Conservation (phyloP, 2,888 invertebrate species). For the Encarsia formosa region DNA sequence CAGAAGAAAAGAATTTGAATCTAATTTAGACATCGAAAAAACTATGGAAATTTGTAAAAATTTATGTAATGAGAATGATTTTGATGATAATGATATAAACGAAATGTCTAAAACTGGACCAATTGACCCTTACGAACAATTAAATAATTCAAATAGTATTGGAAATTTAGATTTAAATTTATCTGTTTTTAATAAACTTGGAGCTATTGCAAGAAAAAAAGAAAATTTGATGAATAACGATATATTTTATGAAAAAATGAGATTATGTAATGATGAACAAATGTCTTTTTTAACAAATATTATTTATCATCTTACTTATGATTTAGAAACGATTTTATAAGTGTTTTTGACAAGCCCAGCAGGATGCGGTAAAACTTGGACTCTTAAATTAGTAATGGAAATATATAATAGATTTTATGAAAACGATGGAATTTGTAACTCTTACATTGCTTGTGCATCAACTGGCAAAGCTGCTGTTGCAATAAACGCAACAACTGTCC, state of each 20-base stretch:
- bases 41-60: slow-evolving; percentile 26
- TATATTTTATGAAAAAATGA: slow-evolving; percentile 29
- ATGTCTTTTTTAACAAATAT: slow-evolving; percentile 27
- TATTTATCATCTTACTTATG: slow-evolving; percentile 9
- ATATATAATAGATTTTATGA: slow-evolving; percentile 44
- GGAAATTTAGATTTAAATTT: slow-evolving; percentile 30
- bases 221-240: slow-evolving; percentile 33
- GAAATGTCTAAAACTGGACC: no score
- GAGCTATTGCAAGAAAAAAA: slow-evolving; percentile 30
- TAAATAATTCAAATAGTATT: slow-evolving; percentile 30
- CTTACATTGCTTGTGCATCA: slow-evolving; percentile 38
- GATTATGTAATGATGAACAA: slow-evolving; percentile 29
- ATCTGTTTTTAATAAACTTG: slow-evolving; percentile 31
- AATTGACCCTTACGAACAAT: slow-evolving; percentile 29
- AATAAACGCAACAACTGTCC: slow-evolving; percentile 34
- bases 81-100: neutral
- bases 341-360: slow-evolving; percentile 30
- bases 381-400: slow-evolving; percentile 46
- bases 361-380: slow-evolving; percentile 41
- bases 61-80: slow-evolving; percentile 6
- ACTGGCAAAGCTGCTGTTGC: slow-evolving; percentile 39
- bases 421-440: slow-evolving; percentile 41
- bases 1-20: slow-evolving; percentile 37
- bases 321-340: slow-evolving; percentile 26
- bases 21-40: slow-evolving; percentile 40